Conservation (phyloP, 2,888 invertebrate genomes). For the Sarcophaga carnaria region DNA sequence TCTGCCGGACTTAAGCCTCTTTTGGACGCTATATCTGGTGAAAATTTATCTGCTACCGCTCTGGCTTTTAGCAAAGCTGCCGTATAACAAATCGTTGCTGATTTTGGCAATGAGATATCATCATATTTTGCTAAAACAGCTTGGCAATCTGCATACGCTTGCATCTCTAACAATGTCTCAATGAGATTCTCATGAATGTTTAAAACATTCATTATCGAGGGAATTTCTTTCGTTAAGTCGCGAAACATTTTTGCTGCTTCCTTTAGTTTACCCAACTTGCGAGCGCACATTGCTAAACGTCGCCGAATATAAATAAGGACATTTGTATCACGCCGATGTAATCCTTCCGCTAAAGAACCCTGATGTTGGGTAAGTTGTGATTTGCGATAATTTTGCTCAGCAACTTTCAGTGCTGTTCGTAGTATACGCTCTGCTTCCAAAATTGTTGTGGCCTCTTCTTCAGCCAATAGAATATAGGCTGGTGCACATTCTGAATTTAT, state of each 20-base stretch:
- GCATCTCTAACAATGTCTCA: slow-evolving; percentile 96
- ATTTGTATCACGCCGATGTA: slow-evolving; percentile 94
- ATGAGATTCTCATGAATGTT: slow-evolving; percentile 98
- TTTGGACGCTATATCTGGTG: slow-evolving; percentile 92
- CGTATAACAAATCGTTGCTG: slow-evolving; percentile 97
- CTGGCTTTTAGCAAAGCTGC: slow-evolving; percentile 96
- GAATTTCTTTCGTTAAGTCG: slow-evolving; percentile 97
- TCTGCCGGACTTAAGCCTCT: slow-evolving; percentile 92
- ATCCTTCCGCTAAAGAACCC: slow-evolving; percentile 87
- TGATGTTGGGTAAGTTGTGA: slow-evolving; percentile 92
- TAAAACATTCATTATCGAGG: slow-evolving; percentile 95
- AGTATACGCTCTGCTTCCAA: slow-evolving; percentile 92
- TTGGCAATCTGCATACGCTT: slow-evolving; percentile 98
- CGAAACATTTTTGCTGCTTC: slow-evolving; percentile 98
- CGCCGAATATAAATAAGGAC: slow-evolving; percentile 97
- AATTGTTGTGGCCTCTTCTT: slow-evolving; percentile 97
- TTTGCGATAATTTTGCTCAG: slow-evolving; percentile 89
- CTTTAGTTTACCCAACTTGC: slow-evolving; percentile 95
- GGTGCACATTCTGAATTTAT: slow-evolving; percentile 96
- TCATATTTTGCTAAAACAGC: slow-evolving; percentile 95
- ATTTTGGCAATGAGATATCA: slow-evolving; percentile 96
- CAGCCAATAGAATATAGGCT: slow-evolving; percentile 96
- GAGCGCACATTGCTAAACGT: slow-evolving; percentile 97
- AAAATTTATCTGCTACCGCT: slow-evolving; percentile 94
- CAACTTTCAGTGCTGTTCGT: slow-evolving; percentile 91